Evolutionary conservation across 2,888 invertebrate genomes (phyloP), one percentile per base, ranked within the genome.

Genomic region (Candidula unifasciata): DNA sequence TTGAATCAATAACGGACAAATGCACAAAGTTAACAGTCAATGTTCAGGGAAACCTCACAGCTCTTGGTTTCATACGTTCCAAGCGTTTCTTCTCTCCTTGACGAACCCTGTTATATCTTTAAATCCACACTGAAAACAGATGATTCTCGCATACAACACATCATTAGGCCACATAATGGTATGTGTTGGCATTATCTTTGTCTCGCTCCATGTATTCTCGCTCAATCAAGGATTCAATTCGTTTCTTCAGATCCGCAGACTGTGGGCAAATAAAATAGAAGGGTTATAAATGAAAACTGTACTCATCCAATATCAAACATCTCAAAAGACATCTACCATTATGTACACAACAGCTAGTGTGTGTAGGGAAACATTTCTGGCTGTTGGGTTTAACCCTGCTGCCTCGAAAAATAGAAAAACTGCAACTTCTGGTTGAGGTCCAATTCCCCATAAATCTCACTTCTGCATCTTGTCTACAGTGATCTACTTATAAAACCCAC

Each of bases 161-260:
- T 6, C n/a, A 79, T 52, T 97, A 99, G 93, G 99, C 99, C 93
- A 99, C 98, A 94, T 99, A 99, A 95, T 99, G 98, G 95, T 99
- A 99, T 94, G 97, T 97, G 94, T 98, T 99, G 88, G 98, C 96
- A 95, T 98, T 99, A 94, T 99, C 98, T 94, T 98, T 98, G 94
- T 99, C 99, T 77, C 99, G 95, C 94, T 98, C 97, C 97, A 99
- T 98, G 94, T 99, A 99, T 94, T 99, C 99, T 92, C 99, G 96
- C 94, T 99, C 99, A 93, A 99, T 99, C 83, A 99, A 95, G 80
- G 99, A 99, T 94, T 99, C 99, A 91, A 99, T 99, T 89, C 99
- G 96, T 93, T 99, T 99, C 95, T 99, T 99, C 92, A 99, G 95
- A 95, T 99, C 99, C 87, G 97, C 96, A 89, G 99, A 98, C 98